Conservation (phyloP, 2,113 vertebrate species). For the Apteryx owenii region DNA sequence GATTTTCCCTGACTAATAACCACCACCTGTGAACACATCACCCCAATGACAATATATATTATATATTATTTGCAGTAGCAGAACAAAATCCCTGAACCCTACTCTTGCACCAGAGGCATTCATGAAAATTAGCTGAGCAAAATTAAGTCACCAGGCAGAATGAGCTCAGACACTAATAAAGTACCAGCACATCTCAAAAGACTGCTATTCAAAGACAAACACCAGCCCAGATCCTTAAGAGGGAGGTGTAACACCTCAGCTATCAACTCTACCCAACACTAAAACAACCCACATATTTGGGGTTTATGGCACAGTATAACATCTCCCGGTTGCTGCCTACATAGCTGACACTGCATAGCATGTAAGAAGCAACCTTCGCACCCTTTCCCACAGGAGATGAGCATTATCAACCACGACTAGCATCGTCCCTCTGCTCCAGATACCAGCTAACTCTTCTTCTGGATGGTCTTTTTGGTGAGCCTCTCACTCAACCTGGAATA, state of each 20-base stretch:
- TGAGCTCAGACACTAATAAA: background rate
- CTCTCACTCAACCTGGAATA: fast-evolving
- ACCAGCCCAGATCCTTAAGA: background rate
- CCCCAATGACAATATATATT: background rate
- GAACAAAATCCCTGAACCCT: background rate
- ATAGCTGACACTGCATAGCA: background rate
- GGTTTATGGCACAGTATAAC: background rate
- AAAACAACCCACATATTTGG: background rate
- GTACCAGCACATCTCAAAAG: background rate
- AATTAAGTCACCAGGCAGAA: background rate
- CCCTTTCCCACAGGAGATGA: background rate
- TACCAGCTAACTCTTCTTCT: background rate
- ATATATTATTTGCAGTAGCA: background rate
- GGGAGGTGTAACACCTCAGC: background rate
- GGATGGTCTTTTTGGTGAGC: background rate
- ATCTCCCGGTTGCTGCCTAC: background rate
- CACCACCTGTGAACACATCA: background rate
- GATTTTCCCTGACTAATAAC: too few relatives aligned
- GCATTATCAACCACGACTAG: background rate
- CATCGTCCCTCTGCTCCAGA: background rate
- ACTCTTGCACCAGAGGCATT: background rate
- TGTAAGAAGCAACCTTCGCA: background rate
- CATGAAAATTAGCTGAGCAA: background rate
- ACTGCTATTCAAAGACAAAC: background rate
- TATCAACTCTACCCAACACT: background rate